These are phyloP conservation scores for Lacerta agilis DNA, from an alignment of 2,797 vertebrate species.

Conservation along the genomic window DNA sequence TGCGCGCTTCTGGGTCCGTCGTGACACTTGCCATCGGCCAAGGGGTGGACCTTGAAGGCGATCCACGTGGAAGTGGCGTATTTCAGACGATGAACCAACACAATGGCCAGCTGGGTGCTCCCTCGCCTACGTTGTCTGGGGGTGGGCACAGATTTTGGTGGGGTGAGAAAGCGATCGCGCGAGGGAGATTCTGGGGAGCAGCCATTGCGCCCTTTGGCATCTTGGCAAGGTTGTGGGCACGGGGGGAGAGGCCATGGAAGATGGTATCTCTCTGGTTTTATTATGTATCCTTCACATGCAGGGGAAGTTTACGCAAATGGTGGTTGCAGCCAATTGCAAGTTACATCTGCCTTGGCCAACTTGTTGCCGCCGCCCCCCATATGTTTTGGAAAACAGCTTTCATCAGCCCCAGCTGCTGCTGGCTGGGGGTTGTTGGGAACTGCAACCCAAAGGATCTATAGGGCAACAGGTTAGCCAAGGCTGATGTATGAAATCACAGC, in stretches of 20 bases:
- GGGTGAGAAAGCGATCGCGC: rapidly evolving
- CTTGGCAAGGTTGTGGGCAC: not conserved
- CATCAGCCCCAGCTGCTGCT: too few relatives aligned
- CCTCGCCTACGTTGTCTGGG: rapidly evolving
- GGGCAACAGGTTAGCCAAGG: too few relatives aligned
- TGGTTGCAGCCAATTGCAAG: not conserved
- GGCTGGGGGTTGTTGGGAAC: too few relatives aligned
- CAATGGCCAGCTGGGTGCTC: rapidly evolving
- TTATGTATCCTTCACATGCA: not conserved
- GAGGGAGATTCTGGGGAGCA: too few relatives aligned
- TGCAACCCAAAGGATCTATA: too few relatives aligned
- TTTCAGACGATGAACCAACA: not conserved
- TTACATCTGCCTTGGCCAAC: too few relatives aligned
- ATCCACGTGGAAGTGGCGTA: not conserved
- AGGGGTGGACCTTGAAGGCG: not conserved
- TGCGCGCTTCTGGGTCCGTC: rapidly evolving
- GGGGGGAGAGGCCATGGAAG: too few relatives aligned
- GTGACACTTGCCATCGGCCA: slow-evolving; percentile 3
- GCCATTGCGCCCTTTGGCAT: too few relatives aligned
- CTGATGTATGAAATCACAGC: not conserved
- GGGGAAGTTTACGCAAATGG: not conserved
- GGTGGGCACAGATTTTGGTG: not conserved
- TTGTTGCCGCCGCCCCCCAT: too few relatives aligned
- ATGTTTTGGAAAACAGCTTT: too few relatives aligned
- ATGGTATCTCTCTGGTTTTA: too few relatives aligned